Base-by-base conservation (phyloP, 2,797 vertebrate species). In the Acanthopagrus latus region DNA sequence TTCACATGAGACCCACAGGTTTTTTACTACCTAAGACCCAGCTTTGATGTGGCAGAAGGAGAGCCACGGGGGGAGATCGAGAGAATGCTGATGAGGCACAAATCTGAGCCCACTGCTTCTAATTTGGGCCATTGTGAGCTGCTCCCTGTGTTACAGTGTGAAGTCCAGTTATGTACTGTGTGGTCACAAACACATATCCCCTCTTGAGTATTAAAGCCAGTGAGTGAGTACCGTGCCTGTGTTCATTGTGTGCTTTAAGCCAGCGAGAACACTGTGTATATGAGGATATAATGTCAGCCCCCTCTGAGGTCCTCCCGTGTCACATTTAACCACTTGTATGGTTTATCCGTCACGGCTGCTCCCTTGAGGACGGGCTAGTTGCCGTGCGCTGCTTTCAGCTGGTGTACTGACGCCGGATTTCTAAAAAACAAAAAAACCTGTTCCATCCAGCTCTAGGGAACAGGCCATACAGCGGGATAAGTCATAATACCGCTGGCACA, bases 71-170 rank as follows among this genome's bases (percentile, higher is more conserved):
- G 88, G 90, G 87, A 74, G 64, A 80, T 74, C 79, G 85, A 86
- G 74, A 81, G 84, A 92, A 82, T 75, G 92, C 91, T 94, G 91
- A 94, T 81, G 74, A 89, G 62, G 90, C 91, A 86, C 78, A 86
- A 84, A 89, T 83, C 82, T 79, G 78, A 89, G 80, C 79, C 79
- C 73, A 79, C 64, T 76, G 87, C 69, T 91, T 93, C 91, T 92
- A 93, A 93, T 92, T 91, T 78, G 78, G 85, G 86, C 89, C 74
- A 44, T 66, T 69, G 78, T 74, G 85, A 83, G 85, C 71, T 75
- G 82, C 88, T 86, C 87, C 75, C 64, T 50, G 80, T 77, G 89
- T 82, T 78, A 75, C 69, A 85, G 62, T 77, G 76, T 69, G 71
- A 84, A 86, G 77, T 89, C 54, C 70, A 52, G 66, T 91, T 83